phyloP scores from a whole-genome alignment of 2,888 invertebrate genomes.

The Zelleria hepariella region DNA sequence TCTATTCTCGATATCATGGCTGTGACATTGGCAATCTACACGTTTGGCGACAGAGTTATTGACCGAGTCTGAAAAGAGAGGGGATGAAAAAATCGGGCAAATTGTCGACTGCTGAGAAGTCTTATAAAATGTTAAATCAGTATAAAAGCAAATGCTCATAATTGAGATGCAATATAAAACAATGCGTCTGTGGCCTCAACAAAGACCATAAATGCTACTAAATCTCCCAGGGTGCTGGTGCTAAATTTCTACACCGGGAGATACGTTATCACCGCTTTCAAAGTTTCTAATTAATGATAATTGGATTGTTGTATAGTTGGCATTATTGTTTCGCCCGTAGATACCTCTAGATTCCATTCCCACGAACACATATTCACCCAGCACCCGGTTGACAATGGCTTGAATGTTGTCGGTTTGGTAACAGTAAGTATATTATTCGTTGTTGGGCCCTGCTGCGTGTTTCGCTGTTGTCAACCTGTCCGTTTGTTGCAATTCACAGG shows the following conservation, averaged over 20 bases:
- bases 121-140: no score
- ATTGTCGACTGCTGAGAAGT: no score
- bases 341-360: neutral
- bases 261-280: neutral
- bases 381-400: constrained; percentile 31
- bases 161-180: neutral
- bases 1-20: neutral
- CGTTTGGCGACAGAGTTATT: no score
- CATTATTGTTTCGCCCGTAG: neutral
- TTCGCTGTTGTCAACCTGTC: neutral
- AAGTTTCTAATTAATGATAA: constrained; percentile 3
- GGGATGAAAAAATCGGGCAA: no score
- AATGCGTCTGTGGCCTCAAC: neutral
- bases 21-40: neutral
- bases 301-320: neutral
- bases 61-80: no score
- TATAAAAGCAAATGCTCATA: neutral
- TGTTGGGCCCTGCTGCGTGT: constrained; percentile 3
- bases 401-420: constrained; percentile 25
- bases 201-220: neutral
- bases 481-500: neutral
- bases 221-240: neutral
- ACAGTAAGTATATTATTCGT: constrained; percentile 16
- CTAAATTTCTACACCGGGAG: neutral
- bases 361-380: constrained; percentile 5